Conservation (phyloP, 1,140 invertebrate species). For the Lycorma delicatula region DNA sequence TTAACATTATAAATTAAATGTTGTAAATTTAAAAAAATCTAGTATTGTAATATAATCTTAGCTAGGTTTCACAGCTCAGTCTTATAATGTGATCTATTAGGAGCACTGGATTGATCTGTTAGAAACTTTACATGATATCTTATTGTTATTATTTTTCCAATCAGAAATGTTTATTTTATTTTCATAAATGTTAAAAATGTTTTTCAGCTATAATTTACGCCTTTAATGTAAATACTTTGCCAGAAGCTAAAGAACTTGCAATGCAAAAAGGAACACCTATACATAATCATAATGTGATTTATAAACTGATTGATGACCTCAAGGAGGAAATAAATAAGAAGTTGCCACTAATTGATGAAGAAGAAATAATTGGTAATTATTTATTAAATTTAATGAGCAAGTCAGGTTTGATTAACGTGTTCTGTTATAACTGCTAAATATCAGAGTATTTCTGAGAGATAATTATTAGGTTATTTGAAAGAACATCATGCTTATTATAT, state of each 20-base stretch:
- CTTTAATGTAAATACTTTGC: constrained; percentile 64
- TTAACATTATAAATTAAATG: too few relatives aligned
- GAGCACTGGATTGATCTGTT: neutral
- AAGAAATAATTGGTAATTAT: constrained; percentile 61
- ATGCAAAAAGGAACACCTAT: constrained; percentile 49
- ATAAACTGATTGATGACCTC: constrained; percentile 81
- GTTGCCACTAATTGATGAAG: constrained; percentile 59
- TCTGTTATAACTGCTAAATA: neutral
- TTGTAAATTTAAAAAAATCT: neutral
- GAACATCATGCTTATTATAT: too few relatives aligned
- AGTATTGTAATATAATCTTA: neutral
- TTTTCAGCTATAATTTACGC: constrained; percentile 68
- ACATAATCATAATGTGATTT: constrained; percentile 76
- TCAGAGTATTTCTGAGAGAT: neutral
- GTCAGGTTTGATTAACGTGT: neutral
- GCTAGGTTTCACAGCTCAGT: neutral
- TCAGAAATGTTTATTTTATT: neutral
- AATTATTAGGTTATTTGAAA: neutral
- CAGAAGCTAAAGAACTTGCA: constrained; percentile 42
- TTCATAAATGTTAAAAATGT: constrained; percentile 3
- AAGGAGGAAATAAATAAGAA: constrained; percentile 66
- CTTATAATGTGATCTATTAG: too few relatives aligned
- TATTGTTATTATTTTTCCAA: neutral
- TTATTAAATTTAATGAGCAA: neutral
- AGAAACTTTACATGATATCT: neutral